Percentiles rank a stretch among this genome's conserved stretches.
Evolutionary conservation across 2,113 vertebrate species (phyloP).

Genomic region (Phylloscopus trochilus): DNA sequence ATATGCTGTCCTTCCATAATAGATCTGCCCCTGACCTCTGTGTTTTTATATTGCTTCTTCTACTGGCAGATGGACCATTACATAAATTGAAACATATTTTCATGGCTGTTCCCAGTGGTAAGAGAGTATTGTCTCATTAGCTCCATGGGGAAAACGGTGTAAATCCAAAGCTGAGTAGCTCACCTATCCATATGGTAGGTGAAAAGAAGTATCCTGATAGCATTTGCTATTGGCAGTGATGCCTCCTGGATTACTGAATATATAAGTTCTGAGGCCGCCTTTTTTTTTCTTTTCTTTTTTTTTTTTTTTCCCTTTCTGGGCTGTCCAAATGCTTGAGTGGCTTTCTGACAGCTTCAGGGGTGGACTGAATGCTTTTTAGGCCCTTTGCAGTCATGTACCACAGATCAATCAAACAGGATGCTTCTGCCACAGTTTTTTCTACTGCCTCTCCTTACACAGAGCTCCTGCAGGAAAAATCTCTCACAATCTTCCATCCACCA

Average conservation of each 20-base stretch:
- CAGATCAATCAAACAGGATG: background rate
- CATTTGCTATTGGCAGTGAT: background rate
- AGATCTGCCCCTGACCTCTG: slow-evolving; percentile 68
- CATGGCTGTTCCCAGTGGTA: slow-evolving; percentile 7
- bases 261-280: background rate
- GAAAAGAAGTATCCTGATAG: background rate
- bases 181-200: slow-evolving; percentile 32
- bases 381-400: background rate
- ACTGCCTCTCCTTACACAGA: background rate
- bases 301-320: background rate
- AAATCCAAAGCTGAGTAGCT: slow-evolving; percentile 14
- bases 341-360: background rate
- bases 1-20: slow-evolving; percentile 63
- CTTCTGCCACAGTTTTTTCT: background rate
- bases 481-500: background rate
- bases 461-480: background rate
- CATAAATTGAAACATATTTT: slow-evolving; percentile 65
- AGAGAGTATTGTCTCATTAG: background rate
- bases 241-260: background rate
- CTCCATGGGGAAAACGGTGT: background rate
- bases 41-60: slow-evolving; percentile 46
- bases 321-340: background rate
- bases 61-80: slow-evolving; percentile 58
- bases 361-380: background rate
- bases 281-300: background rate